These are phyloP conservation scores for Hyppa rectilinea DNA, from an alignment of 2,888 invertebrate genomes.

Conservation along the genomic window DNA sequence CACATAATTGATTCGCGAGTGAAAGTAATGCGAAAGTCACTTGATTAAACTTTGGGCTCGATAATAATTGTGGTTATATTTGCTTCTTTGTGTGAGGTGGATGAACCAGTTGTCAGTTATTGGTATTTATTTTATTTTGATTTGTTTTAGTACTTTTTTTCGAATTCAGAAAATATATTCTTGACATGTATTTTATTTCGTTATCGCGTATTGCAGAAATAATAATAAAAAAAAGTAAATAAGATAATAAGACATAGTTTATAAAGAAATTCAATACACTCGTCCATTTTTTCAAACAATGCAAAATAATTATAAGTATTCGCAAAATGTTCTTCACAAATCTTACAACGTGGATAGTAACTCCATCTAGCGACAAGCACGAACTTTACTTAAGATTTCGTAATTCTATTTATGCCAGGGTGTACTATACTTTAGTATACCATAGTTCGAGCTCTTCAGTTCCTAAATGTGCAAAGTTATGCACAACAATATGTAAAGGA, in stretches of 20 bases:
- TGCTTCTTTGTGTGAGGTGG: constrained; percentile 41
- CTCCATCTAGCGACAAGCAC: constrained; percentile 11
- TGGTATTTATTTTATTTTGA: background rate
- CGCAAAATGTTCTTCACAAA: background rate
- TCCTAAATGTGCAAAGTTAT: constrained; percentile 21
- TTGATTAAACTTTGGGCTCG: constrained; percentile 61
- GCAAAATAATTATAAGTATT: background rate
- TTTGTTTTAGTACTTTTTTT: background rate
- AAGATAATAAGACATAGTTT: too few species aligned
- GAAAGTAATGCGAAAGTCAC: constrained; percentile 73
- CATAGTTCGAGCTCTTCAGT: constrained; percentile 7
- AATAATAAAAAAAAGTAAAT: too few species aligned
- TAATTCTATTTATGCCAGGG: constrained; percentile 8
- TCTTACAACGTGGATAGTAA: background rate
- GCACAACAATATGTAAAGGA: constrained; percentile 24
- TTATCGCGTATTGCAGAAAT: background rate
- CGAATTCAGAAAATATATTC: too few species aligned
- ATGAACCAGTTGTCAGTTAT: constrained; percentile 21
- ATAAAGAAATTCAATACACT: background rate
- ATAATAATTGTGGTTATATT: constrained; percentile 59
- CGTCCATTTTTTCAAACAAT: background rate
- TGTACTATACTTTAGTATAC: too few species aligned
- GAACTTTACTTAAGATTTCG: constrained; percentile 7
- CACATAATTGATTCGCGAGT: constrained; percentile 72
- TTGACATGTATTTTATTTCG: background rate